Evolutionary conservation across 1,140 invertebrate genomes (phyloP).

Genomic region (Drusus annulatus): DNA sequence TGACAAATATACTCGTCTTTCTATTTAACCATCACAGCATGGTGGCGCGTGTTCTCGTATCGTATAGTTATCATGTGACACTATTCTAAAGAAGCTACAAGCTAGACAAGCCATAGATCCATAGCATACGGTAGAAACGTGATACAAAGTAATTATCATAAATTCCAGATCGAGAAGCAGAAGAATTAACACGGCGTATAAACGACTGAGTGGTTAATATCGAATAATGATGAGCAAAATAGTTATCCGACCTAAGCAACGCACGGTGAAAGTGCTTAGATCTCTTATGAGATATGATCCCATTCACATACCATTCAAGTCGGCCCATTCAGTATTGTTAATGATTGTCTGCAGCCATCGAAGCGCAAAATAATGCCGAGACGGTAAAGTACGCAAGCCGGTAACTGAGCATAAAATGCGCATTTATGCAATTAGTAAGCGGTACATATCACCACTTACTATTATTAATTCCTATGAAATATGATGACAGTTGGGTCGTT

Average conservation of each 20-base stretch:
- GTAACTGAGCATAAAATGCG: conserved; percentile 15
- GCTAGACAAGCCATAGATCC: no score
- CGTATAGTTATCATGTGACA: no score
- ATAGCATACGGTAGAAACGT: neutral
- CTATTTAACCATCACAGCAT: no score
- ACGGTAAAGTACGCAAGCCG: neutral
- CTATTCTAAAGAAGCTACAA: no score
- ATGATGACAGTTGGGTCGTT: neutral
- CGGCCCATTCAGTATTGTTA: neutral
- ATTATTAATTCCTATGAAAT: no score
- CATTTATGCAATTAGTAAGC: conserved; percentile 4
- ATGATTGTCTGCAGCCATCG: neutral
- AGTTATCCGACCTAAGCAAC: neutral
- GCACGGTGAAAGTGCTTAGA: conserved; percentile 3
- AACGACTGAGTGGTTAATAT: neutral
- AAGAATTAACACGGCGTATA: conserved; percentile 22
- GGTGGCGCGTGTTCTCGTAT: no score
- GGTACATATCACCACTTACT: neutral
- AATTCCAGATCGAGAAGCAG: conserved; percentile 7
- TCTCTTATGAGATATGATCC: neutral
- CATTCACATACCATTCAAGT: conserved; percentile 8
- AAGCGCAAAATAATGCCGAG: neutral
- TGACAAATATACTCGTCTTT: no score
- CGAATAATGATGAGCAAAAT: neutral
- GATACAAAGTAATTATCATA: conserved; percentile 17